Evolutionary conservation across 2,888 invertebrate species (phyloP).

Genomic region (Odontomyia ornata): DNA sequence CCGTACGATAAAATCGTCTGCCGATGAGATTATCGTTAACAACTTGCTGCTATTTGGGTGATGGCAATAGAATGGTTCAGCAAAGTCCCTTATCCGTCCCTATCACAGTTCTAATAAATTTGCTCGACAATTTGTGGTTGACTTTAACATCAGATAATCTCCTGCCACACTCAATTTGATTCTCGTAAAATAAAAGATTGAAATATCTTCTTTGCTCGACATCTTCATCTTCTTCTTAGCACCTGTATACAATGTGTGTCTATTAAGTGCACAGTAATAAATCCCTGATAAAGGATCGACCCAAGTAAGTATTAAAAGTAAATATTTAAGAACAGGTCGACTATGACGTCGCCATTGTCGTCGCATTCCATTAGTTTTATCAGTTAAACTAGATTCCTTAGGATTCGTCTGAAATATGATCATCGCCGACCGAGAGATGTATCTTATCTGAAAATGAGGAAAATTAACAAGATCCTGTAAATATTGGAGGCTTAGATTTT

Average conservation of each 20-base stretch:
- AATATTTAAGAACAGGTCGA: constrained; percentile 34
- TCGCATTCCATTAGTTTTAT: constrained; percentile 29
- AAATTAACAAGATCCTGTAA: background rate
- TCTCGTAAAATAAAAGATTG: constrained; percentile 22
- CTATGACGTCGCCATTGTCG: background rate
- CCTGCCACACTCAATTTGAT: background rate
- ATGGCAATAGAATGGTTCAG: background rate
- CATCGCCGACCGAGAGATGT: background rate
- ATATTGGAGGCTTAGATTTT: background rate
- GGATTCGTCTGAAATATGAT: constrained; percentile 12
- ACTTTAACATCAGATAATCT: constrained; percentile 25
- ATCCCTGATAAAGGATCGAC: constrained; percentile 17
- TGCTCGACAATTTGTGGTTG: constrained; percentile 38
- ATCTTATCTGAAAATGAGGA: background rate
- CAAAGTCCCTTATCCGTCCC: background rate
- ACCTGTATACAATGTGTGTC: constrained; percentile 9
- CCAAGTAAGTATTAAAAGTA: constrained; percentile 32
- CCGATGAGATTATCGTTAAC: constrained; percentile 29
- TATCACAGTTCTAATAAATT: constrained; percentile 36
- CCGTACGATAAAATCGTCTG: constrained; percentile 28
- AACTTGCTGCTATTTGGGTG: background rate
- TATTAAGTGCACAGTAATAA: constrained; percentile 31
- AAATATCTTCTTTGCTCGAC: background rate
- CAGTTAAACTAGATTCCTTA: background rate
- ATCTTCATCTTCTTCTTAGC: background rate